Base-by-base conservation (phyloP, 1,140 invertebrate species). In the Drosophila tsacasi region DNA sequence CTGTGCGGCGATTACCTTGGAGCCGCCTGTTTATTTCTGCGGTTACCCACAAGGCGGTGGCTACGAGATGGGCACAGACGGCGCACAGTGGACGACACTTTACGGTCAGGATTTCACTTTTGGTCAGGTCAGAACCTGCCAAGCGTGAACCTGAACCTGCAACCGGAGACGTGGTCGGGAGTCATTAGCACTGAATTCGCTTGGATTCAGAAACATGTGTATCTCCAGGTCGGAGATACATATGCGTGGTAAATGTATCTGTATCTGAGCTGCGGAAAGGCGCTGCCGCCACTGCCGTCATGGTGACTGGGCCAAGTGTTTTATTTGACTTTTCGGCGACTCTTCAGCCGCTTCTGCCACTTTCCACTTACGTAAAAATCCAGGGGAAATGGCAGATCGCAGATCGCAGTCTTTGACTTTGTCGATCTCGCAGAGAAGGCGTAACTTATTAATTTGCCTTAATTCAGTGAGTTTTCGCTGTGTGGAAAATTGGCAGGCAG, bases 381-480 rank as follows among this genome's bases (percentile, higher is more conserved):
- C 23, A 35, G 52, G 81, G 68, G 67, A 90, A 91, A 89, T 89
- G 85, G 49, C 47, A 52, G 40, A 55, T 25, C 30, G 52, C 50
- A 60, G 40, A 55, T 25, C 47, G 21, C 47, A 32, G 63, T 37
- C 57, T 57, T 39, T 55, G 60, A 54, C 47, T 61, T 75, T 49
- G 46, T 44, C 65, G 69, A 79, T 83, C 57, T 75, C 30, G 52
- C 54, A 42, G 21, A 12, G 54, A 42, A 57, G 54, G 25, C 39
- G 79, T 54, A 46, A 84, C 83, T 80, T 87, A 89, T 79, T 90
- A 89, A 89, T 89, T 90, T 90, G 81, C 32, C 54, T 90, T 85
- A 90, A 90, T 90, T 89, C 84, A 66, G 74, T 81, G 66, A 60
- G 75, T 85, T 89, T 90, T 64, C 35, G 80, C 42, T 52, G 49